Evolutionary conservation across 2,113 vertebrate species (phyloP).

Genomic region (Telmatochromis brachygnathus): DNA sequence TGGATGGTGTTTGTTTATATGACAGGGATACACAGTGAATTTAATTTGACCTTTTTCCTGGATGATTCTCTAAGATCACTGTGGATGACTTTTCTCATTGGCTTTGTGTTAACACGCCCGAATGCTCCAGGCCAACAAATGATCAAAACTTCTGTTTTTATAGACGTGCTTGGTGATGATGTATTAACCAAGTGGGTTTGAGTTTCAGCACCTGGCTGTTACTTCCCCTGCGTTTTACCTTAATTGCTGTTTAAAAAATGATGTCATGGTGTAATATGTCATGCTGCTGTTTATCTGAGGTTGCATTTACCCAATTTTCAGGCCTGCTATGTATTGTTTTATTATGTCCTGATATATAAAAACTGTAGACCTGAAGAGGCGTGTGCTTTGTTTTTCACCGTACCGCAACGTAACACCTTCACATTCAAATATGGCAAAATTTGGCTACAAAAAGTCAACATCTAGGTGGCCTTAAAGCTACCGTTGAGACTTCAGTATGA

Average conservation of each 20-base stretch:
- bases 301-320: background rate
- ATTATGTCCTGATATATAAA: background rate
- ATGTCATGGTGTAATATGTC: background rate
- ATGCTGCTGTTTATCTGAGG: background rate
- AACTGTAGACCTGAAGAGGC: background rate
- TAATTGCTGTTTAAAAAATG: background rate
- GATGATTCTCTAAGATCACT: background rate
- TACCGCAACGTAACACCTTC: background rate
- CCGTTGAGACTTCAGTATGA: background rate
- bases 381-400: background rate
- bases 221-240: background rate
- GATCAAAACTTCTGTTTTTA: background rate
- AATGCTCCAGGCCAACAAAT: background rate
- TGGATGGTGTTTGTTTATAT: background rate
- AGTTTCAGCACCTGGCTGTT: background rate
- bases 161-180: background rate
- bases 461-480: background rate
- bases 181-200: background rate
- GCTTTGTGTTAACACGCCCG: background rate
- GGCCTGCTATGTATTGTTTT: background rate
- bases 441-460: background rate
- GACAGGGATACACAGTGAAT: background rate
- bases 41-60: accelerated
- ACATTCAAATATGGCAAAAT: background rate
- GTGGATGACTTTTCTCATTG: background rate